These are phyloP conservation scores for Choreutis nemorana DNA, from an alignment of 2,888 invertebrate genomes.

Conservation along the genomic window DNA sequence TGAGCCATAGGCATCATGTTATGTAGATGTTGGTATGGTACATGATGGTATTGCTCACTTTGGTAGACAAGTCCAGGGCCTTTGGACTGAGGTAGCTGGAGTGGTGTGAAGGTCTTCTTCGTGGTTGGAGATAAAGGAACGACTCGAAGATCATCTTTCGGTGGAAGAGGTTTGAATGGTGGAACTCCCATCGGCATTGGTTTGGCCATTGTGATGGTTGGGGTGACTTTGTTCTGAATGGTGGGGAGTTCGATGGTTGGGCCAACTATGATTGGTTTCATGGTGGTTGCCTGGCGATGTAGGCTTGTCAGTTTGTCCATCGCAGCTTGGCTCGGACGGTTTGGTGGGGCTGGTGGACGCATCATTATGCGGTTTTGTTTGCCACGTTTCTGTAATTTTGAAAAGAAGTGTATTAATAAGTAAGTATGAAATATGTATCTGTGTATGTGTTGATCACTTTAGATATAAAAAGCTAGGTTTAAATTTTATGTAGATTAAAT, in stretches of 20 bases:
- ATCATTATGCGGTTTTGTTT: conserved; percentile 58
- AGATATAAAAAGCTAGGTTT: too few species aligned
- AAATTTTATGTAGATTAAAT: too few species aligned
- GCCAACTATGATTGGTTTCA: conserved; percentile 47
- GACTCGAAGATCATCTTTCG: conserved; percentile 62
- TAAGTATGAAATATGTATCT: too few species aligned
- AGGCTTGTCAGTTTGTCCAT: conserved; percentile 44
- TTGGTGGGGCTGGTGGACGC: conserved; percentile 37
- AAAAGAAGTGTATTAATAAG: too few species aligned
- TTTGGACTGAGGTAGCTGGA: conserved; percentile 40
- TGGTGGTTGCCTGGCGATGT: conserved; percentile 33
- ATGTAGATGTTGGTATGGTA: conserved; percentile 45
- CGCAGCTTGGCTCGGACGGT: conserved; percentile 39
- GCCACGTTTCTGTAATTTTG: conserved; percentile 52
- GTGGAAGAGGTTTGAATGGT: conserved; percentile 81
- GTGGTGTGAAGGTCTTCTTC: conserved; percentile 38
- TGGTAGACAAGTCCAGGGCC: conserved; percentile 42
- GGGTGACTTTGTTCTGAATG: conserved; percentile 19
- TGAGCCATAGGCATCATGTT: conserved; percentile 57
- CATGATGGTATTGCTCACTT: conserved; percentile 50
- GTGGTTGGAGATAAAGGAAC: conserved; percentile 46
- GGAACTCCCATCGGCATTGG: conserved; percentile 72
- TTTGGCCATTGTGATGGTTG: conserved; percentile 54
- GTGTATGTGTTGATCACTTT: too few species aligned
- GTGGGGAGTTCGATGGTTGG: conserved; percentile 27